Base-by-base conservation (phyloP, 2,888 invertebrate genomes). In the Parthenolecanium corni region DNA sequence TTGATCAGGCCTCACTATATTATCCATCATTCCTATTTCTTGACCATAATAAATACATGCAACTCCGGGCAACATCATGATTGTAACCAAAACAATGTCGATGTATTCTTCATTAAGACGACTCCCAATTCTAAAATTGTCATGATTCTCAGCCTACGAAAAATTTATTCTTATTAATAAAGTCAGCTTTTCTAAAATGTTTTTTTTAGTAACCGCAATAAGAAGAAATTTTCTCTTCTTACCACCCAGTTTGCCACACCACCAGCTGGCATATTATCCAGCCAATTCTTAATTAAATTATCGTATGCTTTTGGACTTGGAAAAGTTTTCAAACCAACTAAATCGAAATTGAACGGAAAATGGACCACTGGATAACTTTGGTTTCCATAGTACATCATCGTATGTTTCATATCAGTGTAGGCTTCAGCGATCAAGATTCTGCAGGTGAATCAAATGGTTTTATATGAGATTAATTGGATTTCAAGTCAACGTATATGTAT, bases 11-110 rank as follows among this genome's bases (percentile, higher is more conserved):
- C 78, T 77, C 18, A 85, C 76, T 69, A 52, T 3, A 24, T 25
- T 44, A n/a, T 44, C 44, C 6, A 23, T 56, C 85, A 89, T 86
- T 6, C 85, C 89, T 57, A 91, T 79, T 72, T 91, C 90, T 71
- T 90, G n/a, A n/a, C n/a, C n/a, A n/a, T n/a, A n/a, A n/a, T n/a
- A n/a, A n/a, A n/a, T n/a, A n/a, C n/a, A n/a, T 89, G 84, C 79
- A 0, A 84, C 82, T 42, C 90, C 90, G 0, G 88, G 88, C 20
- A 92, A 74, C 9, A 85, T 72, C 70, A 85, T 76, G 65, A 81
- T 79, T 58, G 91, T 73, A 68, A 85, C 79, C 70, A 83, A 85
- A 2, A 86, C 71, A 0, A 82, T 81, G 65, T 86, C 84, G 0
- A 83, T 79, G 70, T 83, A 79, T 68, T 80, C 78, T 1, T 72